Base-by-base conservation (phyloP, 2,113 vertebrate genomes). In the Oxygymnocypris stewartii region DNA sequence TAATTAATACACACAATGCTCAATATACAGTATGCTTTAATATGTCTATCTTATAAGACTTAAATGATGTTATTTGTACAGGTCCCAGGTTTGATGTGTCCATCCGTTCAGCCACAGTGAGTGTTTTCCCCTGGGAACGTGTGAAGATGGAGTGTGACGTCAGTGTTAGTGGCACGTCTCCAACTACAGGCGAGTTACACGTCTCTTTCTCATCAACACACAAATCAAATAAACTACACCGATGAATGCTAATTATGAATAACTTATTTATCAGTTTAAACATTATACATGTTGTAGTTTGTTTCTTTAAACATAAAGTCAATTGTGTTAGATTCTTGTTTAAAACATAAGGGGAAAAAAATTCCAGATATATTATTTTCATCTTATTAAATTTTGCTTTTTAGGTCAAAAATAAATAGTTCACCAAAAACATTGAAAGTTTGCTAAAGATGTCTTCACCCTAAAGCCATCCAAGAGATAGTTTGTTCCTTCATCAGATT, bases 81-180 rank as follows among this genome's bases (percentile, higher is more conserved):
- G 98, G 96, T 87, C 96, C 97, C 0, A 86, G 94, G 23, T 99
- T 98, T 90, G 94, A 95, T 49, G 94, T 96, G 71, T 94, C 93
- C 0, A 95, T 97, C 90, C 92, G 94, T 49, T 97, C 96, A 0
- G 96, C 97, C 91, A 93, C 90, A 31, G 94, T 89, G 0, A 96
- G 92, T 0, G 91, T 99, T 87, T 96, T 94, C 93, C 96, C 95
- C 20, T 96, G 96, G 54, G 97, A 98, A 63, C 96, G 97, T 0
- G 96, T 96, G 90, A 97, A 96, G 76, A 86, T 99, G 91, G 93
- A 96, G 88, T 99, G 98, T 51, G 94, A 93, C 14, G 2, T 99
- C 85, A 93, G 94, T 13, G 92, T 77, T 0, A 96, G 95, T 54
- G 96, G 96, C 87, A 92, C 96, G 23, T 90, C 92, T 0, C 91